Conservation (phyloP, 1,140 invertebrate genomes). For the Leucophenga varia region DNA sequence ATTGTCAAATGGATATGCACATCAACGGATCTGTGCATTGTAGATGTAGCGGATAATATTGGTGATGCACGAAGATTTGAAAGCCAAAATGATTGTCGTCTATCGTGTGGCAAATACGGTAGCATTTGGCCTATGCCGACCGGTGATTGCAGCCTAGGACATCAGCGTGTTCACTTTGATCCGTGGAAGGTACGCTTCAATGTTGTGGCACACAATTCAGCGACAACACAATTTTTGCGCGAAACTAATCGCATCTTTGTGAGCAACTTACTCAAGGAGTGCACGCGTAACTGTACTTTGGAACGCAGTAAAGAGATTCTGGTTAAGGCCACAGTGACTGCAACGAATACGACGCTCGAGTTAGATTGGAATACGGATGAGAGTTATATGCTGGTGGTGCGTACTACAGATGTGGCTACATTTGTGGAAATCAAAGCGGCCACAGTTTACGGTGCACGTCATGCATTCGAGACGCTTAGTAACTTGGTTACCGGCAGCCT, state of each 20-base stretch:
- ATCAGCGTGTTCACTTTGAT: constrained; percentile 60
- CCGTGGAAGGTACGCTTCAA: constrained; percentile 62
- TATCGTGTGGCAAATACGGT: constrained; percentile 68
- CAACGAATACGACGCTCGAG: constrained; percentile 54
- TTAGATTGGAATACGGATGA: constrained; percentile 69
- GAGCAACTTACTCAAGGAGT: constrained; percentile 61
- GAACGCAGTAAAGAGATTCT: constrained; percentile 58
- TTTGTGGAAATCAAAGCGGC: constrained; percentile 64
- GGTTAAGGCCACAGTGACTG: constrained; percentile 59
- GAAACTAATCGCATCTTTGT: constrained; percentile 61
- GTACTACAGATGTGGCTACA: constrained; percentile 59
- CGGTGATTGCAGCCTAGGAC: constrained; percentile 54
- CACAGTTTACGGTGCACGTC: constrained; percentile 74
- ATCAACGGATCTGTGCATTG: constrained; percentile 7
- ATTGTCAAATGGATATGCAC: constrained; percentile 14
- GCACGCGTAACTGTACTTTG: constrained; percentile 60
- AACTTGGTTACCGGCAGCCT: constrained; percentile 63
- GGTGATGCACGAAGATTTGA: constrained; percentile 35
- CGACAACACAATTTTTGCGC: constrained; percentile 57
- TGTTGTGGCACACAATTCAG: constrained; percentile 57
- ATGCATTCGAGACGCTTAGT: constrained; percentile 74
- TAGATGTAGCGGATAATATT: constrained; percentile 11
- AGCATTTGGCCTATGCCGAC: constrained; percentile 73
- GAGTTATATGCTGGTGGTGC: constrained; percentile 63
- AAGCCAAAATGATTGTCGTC: constrained; percentile 62